A percentile compares a stretch with the other conserved stretches of the same genome.
Conservation (phyloP, 2,888 invertebrate species). For the Syritta pipiens region DNA sequence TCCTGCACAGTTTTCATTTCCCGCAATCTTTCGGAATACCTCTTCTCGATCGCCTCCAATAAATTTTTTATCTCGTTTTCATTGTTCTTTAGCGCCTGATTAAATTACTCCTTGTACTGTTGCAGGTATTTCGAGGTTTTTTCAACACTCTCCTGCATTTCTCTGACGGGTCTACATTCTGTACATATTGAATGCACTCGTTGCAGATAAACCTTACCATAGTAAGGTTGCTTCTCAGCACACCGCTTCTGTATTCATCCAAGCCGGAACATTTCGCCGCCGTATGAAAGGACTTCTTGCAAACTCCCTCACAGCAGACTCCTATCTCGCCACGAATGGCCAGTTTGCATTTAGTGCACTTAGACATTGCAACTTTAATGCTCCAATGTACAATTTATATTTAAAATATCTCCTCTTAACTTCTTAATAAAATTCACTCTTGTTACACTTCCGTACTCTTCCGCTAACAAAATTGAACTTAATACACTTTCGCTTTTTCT, state of each 20-base stretch:
- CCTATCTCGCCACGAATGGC: background rate
- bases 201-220: background rate
- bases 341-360: background rate
- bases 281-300: background rate
- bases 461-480: too few species aligned
- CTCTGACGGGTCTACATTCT: background rate
- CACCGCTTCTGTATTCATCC: background rate
- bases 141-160: background rate
- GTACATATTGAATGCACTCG: background rate
- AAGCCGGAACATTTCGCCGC: background rate
- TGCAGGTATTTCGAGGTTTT: background rate
- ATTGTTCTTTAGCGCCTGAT: background rate
- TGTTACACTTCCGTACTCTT: too few species aligned
- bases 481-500: too few species aligned
- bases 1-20: slow-evolving; percentile 1
- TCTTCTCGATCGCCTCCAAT: background rate
- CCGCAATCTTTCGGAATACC: background rate
- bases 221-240: background rate
- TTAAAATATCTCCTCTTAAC: too few species aligned
- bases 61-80: background rate
- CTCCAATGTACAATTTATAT: too few species aligned
- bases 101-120: background rate
- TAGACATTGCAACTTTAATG: too few species aligned
- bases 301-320: background rate
- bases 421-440: too few species aligned